Percentiles rank a stretch among this genome's conserved stretches.
phyloP scores from a whole-genome alignment of 2,888 invertebrate genomes.

The Endotricha flammealis region DNA sequence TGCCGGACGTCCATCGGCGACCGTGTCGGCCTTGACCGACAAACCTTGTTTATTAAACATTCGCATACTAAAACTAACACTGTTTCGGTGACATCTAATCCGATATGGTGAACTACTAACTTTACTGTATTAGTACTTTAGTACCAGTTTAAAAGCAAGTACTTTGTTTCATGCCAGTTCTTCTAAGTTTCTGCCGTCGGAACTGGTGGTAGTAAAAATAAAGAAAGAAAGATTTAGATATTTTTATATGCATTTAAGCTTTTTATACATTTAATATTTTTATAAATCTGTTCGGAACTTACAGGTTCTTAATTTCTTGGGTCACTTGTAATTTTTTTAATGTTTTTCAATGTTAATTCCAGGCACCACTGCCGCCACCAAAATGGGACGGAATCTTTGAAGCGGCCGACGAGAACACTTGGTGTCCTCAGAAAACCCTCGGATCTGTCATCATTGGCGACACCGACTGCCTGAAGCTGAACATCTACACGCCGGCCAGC shows the following conservation, averaged over 20 bases:
- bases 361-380: constrained; percentile 63
- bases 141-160: no score
- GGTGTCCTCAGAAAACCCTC: constrained; percentile 55
- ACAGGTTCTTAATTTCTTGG: no score
- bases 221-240: no score
- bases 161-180: no score
- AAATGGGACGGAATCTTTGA: constrained; percentile 60
- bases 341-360: constrained; percentile 25
- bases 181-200: no score
- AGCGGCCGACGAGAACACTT: constrained; percentile 56
- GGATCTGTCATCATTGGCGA: constrained; percentile 45
- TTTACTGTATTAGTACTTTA: no score
- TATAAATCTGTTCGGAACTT: no score
- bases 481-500: constrained; percentile 51
- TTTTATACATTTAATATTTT: no score
- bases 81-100: no score
- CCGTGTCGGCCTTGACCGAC: constrained; percentile 1
- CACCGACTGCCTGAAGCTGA: constrained; percentile 58
- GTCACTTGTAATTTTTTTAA: neutral
- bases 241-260: no score
- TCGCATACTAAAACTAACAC: constrained; percentile 2
- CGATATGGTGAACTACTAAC: no score
- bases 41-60: neutral
- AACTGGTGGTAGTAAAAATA: no score
- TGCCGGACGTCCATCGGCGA: neutral